These are phyloP conservation scores for Falcunculus frontatus DNA, from an alignment of 2,113 vertebrate species.

Conservation along the genomic window DNA sequence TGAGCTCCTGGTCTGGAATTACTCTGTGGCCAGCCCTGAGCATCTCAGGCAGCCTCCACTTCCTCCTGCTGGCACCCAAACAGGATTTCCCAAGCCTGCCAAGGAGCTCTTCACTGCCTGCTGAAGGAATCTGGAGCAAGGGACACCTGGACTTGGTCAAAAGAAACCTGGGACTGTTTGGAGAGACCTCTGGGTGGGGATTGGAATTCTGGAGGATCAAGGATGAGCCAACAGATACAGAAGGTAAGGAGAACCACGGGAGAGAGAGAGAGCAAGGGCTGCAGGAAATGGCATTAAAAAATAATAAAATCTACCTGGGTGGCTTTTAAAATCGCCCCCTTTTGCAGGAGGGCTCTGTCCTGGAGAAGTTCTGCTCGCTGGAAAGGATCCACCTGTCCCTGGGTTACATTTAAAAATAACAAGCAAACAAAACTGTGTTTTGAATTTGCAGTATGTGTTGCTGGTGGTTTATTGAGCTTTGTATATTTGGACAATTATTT, in stretches of 20 bases:
- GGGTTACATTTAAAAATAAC: slow-evolving; percentile 6
- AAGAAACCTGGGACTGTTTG: neutral
- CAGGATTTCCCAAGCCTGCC: neutral
- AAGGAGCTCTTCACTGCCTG: neutral
- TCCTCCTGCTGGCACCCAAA: neutral
- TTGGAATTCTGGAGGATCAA: neutral
- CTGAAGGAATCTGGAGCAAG: neutral
- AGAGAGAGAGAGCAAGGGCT: neutral
- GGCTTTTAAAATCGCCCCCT: neutral
- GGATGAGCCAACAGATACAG: neutral
- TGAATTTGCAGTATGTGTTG: slow-evolving; percentile 61
- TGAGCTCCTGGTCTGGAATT: neutral
- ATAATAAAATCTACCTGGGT: neutral
- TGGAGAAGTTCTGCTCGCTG: neutral
- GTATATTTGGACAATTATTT: slow-evolving; percentile 78
- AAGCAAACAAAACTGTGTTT: slow-evolving; percentile 56
- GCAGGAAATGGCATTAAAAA: neutral
- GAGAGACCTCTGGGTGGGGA: neutral
- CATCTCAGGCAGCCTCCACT: neutral
- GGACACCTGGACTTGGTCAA: neutral
- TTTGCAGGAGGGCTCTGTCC: neutral
- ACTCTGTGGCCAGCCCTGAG: neutral
- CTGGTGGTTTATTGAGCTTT: slow-evolving; percentile 77
- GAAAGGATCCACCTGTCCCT: slow-evolving; percentile 39
- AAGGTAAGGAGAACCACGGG: neutral